Base-by-base conservation (phyloP, 2,888 invertebrate genomes). In the Sisyra terminalis region DNA sequence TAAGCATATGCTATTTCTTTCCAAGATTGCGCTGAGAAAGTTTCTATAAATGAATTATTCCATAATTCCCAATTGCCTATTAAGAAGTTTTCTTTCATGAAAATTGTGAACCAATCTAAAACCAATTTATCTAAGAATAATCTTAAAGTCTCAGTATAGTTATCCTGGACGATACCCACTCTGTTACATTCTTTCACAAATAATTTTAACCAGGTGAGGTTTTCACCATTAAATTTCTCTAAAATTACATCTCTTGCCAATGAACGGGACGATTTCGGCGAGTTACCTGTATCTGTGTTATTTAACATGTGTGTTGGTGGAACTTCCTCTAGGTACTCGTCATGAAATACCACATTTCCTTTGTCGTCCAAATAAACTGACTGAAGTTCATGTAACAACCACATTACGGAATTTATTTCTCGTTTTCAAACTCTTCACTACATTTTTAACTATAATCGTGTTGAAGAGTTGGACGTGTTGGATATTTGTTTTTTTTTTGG, bases 271-370 rank as follows among this genome's bases (percentile, higher is more conserved):
- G 40, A 24, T 44, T 40, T 29, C 31, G 13, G 32, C 35, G 17
- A 9, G 29, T 39, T 8, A 18, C 39, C 14, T 41, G 44, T 18
- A 17, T 39, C 29, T 29, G n/a, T 39, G 24, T 15, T 17, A 13
- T 7, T 32, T 11, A 34, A 2, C 8, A 4, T 7, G 2, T 7
- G n/a, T 42, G 18, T 16, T 18, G 35, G 24, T 15, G 35, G 18
- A 17, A 13, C 35, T 34, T 42, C 40, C 14, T 50, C 48, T 35
- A 49, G 45, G 40, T 50, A 50, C 3, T 43, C 39, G 8, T 47
- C 48, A n/a, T 47, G 39, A 43, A 48, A 49, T 17, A 44, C 44
- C 29, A 49, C 46, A 29, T 50, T 49, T 39, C 48, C 48, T 36
- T 50, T 49, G 30, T 46, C 48, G 39, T 47, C 50, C 39, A 49